Conservation (phyloP, 2,888 invertebrate genomes). For the Aleiodes alternator region DNA sequence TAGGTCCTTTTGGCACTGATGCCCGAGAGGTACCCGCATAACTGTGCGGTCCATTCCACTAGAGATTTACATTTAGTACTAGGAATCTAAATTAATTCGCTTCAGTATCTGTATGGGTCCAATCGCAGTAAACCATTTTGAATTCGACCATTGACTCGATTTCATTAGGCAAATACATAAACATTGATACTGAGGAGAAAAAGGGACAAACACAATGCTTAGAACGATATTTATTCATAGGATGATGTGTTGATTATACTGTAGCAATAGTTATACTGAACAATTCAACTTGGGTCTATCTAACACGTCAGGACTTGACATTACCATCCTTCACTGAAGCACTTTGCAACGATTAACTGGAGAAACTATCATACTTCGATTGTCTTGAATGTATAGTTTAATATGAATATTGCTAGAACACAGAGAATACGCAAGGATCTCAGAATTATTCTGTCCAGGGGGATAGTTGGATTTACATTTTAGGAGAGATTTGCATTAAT, state of each 20-base stretch:
- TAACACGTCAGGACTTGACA: no score
- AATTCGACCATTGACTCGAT: constrained; percentile 1
- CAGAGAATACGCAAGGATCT: background rate
- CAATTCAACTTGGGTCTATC: no score
- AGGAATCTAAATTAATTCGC: constrained; percentile 43
- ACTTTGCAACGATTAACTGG: no score
- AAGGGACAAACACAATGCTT: background rate
- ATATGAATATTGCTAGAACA: background rate
- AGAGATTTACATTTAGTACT: constrained; percentile 44
- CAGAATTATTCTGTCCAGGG: constrained; percentile 30
- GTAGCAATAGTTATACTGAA: background rate
- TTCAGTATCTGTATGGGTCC: constrained; percentile 23
- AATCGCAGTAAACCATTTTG: constrained; percentile 28
- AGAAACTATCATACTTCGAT: no score
- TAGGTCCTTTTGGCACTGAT: constrained; percentile 38
- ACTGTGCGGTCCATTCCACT: constrained; percentile 27
- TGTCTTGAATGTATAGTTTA: constrained; percentile 1
- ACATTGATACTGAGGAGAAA: constrained; percentile 5
- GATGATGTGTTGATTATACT: background rate
- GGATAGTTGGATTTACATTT: constrained; percentile 40
- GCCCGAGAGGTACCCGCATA: constrained; percentile 27
- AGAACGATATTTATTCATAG: no score
- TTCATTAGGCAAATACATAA: constrained; percentile 15
- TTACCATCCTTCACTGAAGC: no score
- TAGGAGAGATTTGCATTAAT: constrained; percentile 48